Base-by-base conservation (phyloP, 2,113 vertebrate genomes). In the Limanda limanda region DNA sequence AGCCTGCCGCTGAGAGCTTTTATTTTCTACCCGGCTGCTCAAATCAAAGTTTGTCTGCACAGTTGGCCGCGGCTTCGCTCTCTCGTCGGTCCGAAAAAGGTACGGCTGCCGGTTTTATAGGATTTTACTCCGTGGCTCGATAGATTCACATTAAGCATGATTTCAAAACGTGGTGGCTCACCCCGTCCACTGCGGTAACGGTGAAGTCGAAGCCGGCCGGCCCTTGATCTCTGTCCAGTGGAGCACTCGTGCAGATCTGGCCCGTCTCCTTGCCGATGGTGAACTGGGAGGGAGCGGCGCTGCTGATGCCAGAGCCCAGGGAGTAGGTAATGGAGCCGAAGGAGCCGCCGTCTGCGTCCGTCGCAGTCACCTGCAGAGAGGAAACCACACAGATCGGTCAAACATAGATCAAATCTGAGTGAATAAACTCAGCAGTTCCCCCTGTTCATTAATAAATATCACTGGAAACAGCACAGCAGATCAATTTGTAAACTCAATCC, bases 121-220 rank as follows among this genome's bases (percentile, higher is more conserved):
- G 83, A 86, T 85, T 85, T 85, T 85, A 86, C 71, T 78, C 71
- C 76, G 73, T 63, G 80, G 68, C 76, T 90, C 76, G 71, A 54
- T 25, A 27, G 74, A 88, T 84, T 88, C 79, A 81, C 78, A 86
- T 82, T 86, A 82, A 80, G 80, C 76, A 64, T 74, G 68, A 74
- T 89, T 83, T 86, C 11, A 78, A 78, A 86, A 71, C 10, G 51
- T 2, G 20, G 61, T 3, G 60, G 77, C 96, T 97, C 85, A 99
- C 98, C 96, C 98, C 98, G 18, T 99, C 98, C 9, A 96, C 93
- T 3, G 97, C 98, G 0, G 96, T 97, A 88, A 99, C 90, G 0
- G 96, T 96, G 86, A 98, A 98, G 86, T 98, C 97, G 0, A 96
- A 98, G 90, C 92, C 93, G 15, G 94, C 70, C 0, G 91, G 92